Conservation (phyloP, 2,797 vertebrate genomes). For the Florisuga fusca region DNA sequence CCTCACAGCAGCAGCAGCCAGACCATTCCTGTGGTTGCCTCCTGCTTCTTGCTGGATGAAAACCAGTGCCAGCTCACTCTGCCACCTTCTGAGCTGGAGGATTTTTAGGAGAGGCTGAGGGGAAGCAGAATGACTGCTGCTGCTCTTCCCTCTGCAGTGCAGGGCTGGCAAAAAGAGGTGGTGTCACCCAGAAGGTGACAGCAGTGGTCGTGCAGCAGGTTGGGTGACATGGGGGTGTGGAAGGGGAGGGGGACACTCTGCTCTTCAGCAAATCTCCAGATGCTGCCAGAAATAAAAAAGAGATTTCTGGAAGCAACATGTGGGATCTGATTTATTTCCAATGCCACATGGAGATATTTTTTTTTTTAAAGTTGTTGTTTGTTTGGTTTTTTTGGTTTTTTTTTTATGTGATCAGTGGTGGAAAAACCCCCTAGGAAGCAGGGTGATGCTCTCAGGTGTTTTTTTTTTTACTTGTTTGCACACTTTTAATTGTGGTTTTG, state of each 20-base stretch:
- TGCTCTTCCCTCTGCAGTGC: not conserved
- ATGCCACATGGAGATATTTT: not conserved
- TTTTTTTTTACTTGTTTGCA: not conserved
- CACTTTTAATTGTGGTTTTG: not conserved
- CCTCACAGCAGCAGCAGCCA: not conserved
- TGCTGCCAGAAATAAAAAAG: not conserved
- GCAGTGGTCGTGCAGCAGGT: too few relatives aligned
- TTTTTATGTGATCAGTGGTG: not conserved
- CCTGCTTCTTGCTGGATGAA: not conserved
- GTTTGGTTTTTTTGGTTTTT: too few relatives aligned
- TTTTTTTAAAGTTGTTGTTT: too few relatives aligned
- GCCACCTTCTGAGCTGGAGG: not conserved
- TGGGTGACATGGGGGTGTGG: not conserved
- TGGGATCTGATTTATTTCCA: not conserved
- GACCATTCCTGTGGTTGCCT: not conserved
- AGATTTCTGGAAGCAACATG: not conserved
- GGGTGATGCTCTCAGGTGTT: too few relatives aligned
- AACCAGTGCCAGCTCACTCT: not conserved
- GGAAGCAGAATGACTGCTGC: not conserved
- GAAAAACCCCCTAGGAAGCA: not conserved
- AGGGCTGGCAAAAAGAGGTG: rapidly evolving
- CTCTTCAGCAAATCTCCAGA: not conserved
- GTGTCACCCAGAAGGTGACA: not conserved
- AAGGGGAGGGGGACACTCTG: too few relatives aligned
- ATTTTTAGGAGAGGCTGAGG: not conserved